Conservation (phyloP, 1,140 invertebrate species). For the Drosophila takahashii region DNA sequence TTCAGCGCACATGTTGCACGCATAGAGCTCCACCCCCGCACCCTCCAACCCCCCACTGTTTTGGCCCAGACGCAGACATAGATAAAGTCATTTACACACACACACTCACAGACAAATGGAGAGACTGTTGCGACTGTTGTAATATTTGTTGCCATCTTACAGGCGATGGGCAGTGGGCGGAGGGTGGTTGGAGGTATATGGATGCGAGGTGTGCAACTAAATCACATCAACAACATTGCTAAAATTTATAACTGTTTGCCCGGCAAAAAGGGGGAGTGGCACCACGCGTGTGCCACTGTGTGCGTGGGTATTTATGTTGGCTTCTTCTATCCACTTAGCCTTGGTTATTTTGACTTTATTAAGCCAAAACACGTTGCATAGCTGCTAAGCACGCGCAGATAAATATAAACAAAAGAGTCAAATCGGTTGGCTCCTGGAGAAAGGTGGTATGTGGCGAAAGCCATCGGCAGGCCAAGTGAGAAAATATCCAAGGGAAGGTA, state of each 20-base stretch:
- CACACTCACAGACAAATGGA: slow-evolving; percentile 20
- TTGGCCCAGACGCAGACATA: slow-evolving; percentile 45
- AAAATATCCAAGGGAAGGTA: not conserved
- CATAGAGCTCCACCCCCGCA: slow-evolving; percentile 39
- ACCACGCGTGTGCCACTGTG: slow-evolving; percentile 19
- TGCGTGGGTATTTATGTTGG: slow-evolving; percentile 68
- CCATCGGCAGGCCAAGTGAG: not conserved
- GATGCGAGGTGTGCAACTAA: slow-evolving; percentile 78
- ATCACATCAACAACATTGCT: slow-evolving; percentile 79
- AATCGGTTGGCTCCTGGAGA: slow-evolving; percentile 18
- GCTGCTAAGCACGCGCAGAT: slow-evolving; percentile 74
- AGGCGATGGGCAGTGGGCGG: slow-evolving; percentile 59
- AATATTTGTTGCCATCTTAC: slow-evolving; percentile 79
- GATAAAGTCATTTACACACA: slow-evolving; percentile 77
- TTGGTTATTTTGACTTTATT: slow-evolving; percentile 80
- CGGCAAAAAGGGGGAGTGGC: slow-evolving; percentile 18
- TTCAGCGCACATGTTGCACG: slow-evolving; percentile 83
- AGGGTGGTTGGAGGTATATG: not conserved
- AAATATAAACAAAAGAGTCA: slow-evolving; percentile 60
- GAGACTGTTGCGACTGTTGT: slow-evolving; percentile 50
- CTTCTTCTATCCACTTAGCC: slow-evolving; percentile 77
- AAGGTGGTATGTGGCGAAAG: not conserved
- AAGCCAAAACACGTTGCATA: slow-evolving; percentile 81
- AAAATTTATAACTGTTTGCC: slow-evolving; percentile 76
- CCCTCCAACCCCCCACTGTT: slow-evolving; percentile 37